Evolutionary conservation across 2,888 invertebrate species (phyloP).

Genomic region (Cephonodes hylas): DNA sequence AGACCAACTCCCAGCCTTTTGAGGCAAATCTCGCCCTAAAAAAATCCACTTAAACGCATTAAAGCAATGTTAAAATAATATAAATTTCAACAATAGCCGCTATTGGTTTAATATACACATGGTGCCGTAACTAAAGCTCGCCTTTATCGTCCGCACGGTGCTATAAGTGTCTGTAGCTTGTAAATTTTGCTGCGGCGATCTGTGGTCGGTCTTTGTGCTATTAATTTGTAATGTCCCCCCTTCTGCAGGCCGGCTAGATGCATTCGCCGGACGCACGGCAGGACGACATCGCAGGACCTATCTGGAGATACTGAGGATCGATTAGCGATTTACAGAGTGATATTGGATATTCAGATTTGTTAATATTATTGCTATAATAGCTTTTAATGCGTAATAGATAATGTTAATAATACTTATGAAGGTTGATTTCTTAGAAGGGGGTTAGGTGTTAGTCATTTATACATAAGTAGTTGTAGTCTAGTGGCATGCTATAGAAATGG

Average conservation of each 20-base stretch:
- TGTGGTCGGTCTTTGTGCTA: constrained; percentile 80
- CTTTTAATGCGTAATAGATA: too few relatives aligned
- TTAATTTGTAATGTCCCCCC: constrained; percentile 80
- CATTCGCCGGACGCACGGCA: constrained; percentile 48
- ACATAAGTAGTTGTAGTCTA: too few relatives aligned
- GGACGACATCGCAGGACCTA: constrained; percentile 43
- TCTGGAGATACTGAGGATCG: constrained; percentile 27
- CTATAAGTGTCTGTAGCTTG: constrained; percentile 55
- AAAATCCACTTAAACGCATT: not conserved
- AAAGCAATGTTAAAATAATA: not conserved
- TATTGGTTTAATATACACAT: constrained; percentile 4
- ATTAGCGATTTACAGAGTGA: not conserved
- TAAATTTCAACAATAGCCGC: not conserved
- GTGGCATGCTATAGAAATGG: too few relatives aligned
- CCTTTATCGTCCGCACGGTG: constrained; percentile 11
- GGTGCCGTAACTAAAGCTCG: not conserved
- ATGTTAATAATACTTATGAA: too few relatives aligned
- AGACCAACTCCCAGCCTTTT: not conserved
- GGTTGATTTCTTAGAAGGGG: too few relatives aligned
- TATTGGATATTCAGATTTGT: not conserved
- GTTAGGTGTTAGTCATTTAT: too few relatives aligned
- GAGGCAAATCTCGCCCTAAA: too few relatives aligned
- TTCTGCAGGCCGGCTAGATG: constrained; percentile 54
- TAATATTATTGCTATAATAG: too few relatives aligned
- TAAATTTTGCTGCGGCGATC: constrained; percentile 79